Conservation (phyloP, 2,888 invertebrate species). For the Pollenia griseotomentosa region DNA sequence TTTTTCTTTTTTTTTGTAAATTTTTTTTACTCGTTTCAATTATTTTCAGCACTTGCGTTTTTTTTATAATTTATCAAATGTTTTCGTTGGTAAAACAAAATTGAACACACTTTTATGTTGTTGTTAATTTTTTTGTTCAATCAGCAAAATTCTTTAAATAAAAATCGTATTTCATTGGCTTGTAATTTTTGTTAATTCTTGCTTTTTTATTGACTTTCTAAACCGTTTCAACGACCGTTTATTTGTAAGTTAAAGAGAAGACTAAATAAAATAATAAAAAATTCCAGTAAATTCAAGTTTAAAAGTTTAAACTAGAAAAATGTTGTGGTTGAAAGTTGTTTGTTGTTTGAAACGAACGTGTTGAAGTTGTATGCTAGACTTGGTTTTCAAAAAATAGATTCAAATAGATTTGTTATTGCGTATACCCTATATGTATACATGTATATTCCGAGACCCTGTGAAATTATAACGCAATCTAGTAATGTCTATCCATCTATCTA, state of each 20-base stretch:
- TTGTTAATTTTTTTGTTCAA: conserved; percentile 41
- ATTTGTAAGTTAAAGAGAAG: conserved; percentile 56
- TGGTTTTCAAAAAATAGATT: neutral
- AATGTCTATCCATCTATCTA: no score
- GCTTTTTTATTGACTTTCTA: conserved; percentile 20
- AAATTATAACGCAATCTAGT: no score
- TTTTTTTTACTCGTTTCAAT: conserved; percentile 24
- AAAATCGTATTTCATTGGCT: conserved; percentile 34
- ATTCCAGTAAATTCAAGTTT: conserved; percentile 59
- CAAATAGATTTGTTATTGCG: neutral
- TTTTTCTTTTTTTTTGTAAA: neutral
- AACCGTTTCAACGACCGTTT: conserved; percentile 61
- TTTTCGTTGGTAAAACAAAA: conserved; percentile 26
- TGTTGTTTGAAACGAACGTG: conserved; percentile 26
- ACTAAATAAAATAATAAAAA: conserved; percentile 50
- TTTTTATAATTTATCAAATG: neutral
- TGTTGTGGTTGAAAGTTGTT: conserved; percentile 57
- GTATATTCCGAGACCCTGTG: no score
- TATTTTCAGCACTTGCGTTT: conserved; percentile 13
- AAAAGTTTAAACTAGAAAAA: conserved; percentile 38
- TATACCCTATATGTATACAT: no score
- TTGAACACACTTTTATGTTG: conserved; percentile 1
- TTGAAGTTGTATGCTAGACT: conserved; percentile 40
- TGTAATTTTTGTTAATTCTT: conserved; percentile 7
- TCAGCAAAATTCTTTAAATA: conserved; percentile 37